Evolutionary conservation across 2,797 vertebrate species (phyloP).

Genomic region (Catamblyrhynchus diadema): DNA sequence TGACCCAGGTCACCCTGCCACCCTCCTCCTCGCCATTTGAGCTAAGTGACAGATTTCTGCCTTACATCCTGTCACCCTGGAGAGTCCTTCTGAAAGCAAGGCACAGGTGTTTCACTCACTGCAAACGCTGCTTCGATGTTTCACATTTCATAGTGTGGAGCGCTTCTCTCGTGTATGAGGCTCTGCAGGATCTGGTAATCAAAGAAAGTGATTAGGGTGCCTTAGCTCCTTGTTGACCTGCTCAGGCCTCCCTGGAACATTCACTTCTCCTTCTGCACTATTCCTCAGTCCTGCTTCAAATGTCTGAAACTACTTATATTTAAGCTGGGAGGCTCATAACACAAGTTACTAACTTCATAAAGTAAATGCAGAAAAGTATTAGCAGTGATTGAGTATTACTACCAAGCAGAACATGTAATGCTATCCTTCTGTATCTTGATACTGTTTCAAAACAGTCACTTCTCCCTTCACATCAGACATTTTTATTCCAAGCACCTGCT

Average conservation of each 20-base stretch:
- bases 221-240: not conserved
- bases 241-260: not conserved
- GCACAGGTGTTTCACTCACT: not conserved
- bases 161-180: rapidly evolving
- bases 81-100: not conserved
- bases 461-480: not conserved
- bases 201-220: not conserved
- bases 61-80: not conserved
- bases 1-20: not conserved
- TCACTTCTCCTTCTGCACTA: not conserved
- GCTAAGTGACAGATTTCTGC: not conserved
- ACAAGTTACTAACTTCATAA: not conserved
- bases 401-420: not conserved
- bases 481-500: not conserved
- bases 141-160: not conserved
- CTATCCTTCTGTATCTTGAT: not conserved
- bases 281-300: not conserved
- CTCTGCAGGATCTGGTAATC: not conserved
- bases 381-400: not conserved
- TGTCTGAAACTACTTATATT: not conserved
- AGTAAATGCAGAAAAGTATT: not conserved
- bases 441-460: not conserved
- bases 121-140: not conserved
- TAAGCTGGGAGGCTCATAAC: not conserved
- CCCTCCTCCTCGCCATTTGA: not conserved